Evolutionary conservation across 2,888 invertebrate genomes (phyloP).

Genomic region (Rhimphoctona megacephalus): DNA sequence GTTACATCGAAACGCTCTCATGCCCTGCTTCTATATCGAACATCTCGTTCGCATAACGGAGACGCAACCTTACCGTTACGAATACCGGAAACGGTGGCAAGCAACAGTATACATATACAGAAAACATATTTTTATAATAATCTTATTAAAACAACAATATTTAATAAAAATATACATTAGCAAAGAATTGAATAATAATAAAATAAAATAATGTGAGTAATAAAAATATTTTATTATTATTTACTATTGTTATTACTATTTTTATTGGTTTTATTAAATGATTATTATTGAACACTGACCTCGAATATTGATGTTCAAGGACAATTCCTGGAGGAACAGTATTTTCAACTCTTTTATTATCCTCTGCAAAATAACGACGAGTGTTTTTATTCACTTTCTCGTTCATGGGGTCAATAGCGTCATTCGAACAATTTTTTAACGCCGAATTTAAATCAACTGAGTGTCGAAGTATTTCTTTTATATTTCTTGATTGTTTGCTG

Average conservation of each 20-base stretch:
- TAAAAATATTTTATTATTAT: not conserved
- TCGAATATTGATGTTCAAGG: conserved; percentile 64
- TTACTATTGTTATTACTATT: not conserved
- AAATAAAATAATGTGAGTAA: not conserved
- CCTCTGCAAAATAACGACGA: conserved; percentile 44
- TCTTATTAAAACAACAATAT: not conserved
- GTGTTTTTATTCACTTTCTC: conserved; percentile 55
- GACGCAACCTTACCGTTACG: conserved; percentile 66
- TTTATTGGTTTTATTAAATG: not conserved
- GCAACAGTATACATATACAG: not conserved
- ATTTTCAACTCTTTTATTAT: conserved; percentile 61
- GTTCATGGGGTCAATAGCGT: conserved; percentile 55
- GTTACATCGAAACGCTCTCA: conserved; percentile 62
- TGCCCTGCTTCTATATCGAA: conserved; percentile 23
- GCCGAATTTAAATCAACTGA: not conserved
- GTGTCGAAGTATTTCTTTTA: not conserved
- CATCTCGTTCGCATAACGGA: conserved; percentile 66
- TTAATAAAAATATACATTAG: not conserved
- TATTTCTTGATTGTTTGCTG: not conserved
- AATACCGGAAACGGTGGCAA: conserved; percentile 60
- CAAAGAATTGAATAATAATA: not conserved
- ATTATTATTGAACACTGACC: conserved; percentile 40
- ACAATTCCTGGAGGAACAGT: conserved; percentile 66
- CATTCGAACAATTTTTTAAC: conserved; percentile 49
- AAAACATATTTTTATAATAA: not conserved